Conservation (phyloP, 2,113 vertebrate genomes). For the Taxidea taxus region DNA sequence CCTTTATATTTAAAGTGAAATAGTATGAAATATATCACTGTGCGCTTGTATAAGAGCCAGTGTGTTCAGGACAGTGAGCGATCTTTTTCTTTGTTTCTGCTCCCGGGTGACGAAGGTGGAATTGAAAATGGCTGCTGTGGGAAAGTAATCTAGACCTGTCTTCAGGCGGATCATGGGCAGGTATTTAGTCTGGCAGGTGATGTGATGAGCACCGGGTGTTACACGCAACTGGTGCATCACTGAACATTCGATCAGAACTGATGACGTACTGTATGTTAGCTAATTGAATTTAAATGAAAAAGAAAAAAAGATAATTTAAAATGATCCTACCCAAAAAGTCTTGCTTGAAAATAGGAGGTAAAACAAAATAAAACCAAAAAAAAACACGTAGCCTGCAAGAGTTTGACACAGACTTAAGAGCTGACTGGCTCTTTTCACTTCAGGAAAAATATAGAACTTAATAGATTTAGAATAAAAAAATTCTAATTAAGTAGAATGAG, state of each 20-base stretch:
- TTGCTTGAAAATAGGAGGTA: background rate
- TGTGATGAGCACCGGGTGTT: too few relatives aligned
- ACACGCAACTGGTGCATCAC: too few relatives aligned
- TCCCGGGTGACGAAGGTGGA: background rate
- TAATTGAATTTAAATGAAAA: too few relatives aligned
- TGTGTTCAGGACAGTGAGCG: background rate
- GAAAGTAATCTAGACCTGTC: background rate
- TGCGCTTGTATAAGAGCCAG: background rate
- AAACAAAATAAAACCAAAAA: background rate
- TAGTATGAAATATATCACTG: background rate
- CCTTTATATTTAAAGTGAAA: background rate
- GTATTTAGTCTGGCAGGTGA: background rate
- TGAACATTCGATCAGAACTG: too few relatives aligned
- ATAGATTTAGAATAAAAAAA: background rate
- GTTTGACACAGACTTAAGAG: background rate
- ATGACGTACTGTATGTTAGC: too few relatives aligned
- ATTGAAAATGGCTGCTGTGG: background rate
- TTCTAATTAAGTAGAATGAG: background rate
- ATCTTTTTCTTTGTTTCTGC: background rate
- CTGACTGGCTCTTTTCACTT: background rate
- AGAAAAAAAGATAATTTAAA: too few relatives aligned
- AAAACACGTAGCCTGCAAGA: background rate
- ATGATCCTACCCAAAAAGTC: background rate
- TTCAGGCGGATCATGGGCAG: background rate
- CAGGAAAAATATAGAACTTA: background rate